Evolutionary conservation across 1,140 invertebrate genomes (phyloP).

Genomic region (Drosophila sp.): DNA sequence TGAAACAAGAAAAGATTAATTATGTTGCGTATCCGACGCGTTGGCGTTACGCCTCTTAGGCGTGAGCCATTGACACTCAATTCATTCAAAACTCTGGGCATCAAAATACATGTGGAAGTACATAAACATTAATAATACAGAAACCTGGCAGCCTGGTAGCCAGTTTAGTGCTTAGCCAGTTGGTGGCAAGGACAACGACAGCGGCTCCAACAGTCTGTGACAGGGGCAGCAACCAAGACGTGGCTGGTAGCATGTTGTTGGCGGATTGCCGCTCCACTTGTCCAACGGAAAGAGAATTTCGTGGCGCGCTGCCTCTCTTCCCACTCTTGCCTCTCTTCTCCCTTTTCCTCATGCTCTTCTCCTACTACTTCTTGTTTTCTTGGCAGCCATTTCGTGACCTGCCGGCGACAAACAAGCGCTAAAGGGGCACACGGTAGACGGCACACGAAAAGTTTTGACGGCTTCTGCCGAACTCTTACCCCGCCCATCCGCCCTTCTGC

Average conservation of each 20-base stretch:
- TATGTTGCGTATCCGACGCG: conserved; percentile 61
- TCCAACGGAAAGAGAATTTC: conserved; percentile 71
- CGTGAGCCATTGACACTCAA: conserved; percentile 71
- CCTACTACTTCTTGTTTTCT: conserved; percentile 43
- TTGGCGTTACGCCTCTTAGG: conserved; percentile 29
- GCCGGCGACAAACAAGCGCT: conserved; percentile 68
- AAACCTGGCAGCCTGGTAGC: conserved; percentile 15
- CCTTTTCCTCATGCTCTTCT: no score
- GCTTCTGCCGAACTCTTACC: conserved; percentile 35
- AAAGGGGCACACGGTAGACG: conserved; percentile 39
- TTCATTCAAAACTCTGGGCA: conserved; percentile 52
- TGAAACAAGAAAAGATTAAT: conserved; percentile 59
- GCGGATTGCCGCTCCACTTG: conserved; percentile 58
- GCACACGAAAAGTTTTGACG: conserved; percentile 65
- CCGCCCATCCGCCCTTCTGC: no score
- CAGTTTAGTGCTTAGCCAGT: neutral
- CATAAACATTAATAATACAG: conserved; percentile 55
- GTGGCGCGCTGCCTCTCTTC: conserved; percentile 51
- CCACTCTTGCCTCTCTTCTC: no score
- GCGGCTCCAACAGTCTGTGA: conserved; percentile 74
- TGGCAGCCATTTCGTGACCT: conserved; percentile 71
- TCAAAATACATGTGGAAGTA: conserved; percentile 6
- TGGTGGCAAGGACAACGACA: conserved; percentile 35
- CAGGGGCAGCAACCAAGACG: conserved; percentile 31
- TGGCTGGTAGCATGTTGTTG: conserved; percentile 20